Base-by-base conservation (phyloP, 2,113 vertebrate genomes). In the Odocoileus hemionus region DNA sequence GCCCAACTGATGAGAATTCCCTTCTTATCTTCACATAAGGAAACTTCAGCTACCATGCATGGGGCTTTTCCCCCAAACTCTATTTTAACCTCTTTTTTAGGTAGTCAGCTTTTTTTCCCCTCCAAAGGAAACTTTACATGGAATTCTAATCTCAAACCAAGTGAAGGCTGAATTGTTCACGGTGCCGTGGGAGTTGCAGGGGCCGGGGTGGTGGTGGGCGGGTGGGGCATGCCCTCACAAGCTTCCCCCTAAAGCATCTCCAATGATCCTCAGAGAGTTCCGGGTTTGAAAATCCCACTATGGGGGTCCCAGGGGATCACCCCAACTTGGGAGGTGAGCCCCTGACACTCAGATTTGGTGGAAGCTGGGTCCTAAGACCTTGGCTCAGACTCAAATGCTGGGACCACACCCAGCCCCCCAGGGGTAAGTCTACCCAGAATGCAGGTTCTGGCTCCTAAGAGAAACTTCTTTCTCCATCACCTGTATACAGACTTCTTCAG, bases 131-230 rank as follows among this genome's bases (percentile, higher is more conserved):
- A 79, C 43, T 36, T 39, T 52, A 67, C 0, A 14, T 52, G 64
- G 43, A 43, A 86, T 80, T 88, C 83, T 58, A 54, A 76, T 57
- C 54, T 36, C 19, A 93, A 86, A 58, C 28, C 39, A 61, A n/a
- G 1, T 80, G 55, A 83, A 70, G 47, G 50, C 0, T 7, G 60
- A 86, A 36, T 79, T 23, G 54, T 2, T 54, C 6, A 1, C 0
- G 3, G 13, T 36, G 13, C n/a, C 30, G 45, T 2, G 19, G 43
- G 30, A 12, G 3, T 30, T 5, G 11, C 2, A 5, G 64, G 9
- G n/a, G 64, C 17, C 9, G 1, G n/a, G n/a, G n/a, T 36, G n/a
- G 64, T 50, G 47, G 47, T 50, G 5, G 15, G 8, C 0, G 0
- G n/a, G 47, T 50, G 47, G 60, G 67, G 21, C 5, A 21, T 67